Conservation (phyloP, 2,888 invertebrate species). For the Dicycla oo region DNA sequence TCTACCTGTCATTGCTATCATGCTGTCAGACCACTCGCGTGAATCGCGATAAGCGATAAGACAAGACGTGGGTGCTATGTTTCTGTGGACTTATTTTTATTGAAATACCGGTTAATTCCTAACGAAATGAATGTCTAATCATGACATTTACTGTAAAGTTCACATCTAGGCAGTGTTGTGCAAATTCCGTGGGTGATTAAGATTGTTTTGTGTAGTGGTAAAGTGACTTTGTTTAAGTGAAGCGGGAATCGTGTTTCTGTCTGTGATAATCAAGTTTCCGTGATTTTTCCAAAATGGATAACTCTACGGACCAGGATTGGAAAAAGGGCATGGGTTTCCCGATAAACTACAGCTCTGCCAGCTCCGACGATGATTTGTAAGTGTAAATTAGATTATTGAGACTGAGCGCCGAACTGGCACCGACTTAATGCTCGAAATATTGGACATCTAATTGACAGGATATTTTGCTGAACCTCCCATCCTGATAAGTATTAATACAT, state of each 20-base stretch:
- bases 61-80: conserved; percentile 32
- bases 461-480: conserved; percentile 1
- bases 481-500: conserved; percentile 1
- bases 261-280: conserved; percentile 57
- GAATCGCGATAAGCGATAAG: conserved; percentile 36
- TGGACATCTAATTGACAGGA: background rate
- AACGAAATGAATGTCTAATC: conserved; percentile 44
- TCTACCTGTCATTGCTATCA: no score
- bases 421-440: background rate
- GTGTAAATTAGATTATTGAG: conserved; percentile 67
- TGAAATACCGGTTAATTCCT: conserved; percentile 55
- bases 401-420: conserved; percentile 22
- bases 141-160: conserved; percentile 56
- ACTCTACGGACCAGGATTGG: conserved; percentile 85
- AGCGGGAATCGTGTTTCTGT: conserved; percentile 49
- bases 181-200: conserved; percentile 67
- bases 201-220: conserved; percentile 36
- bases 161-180: conserved; percentile 61
- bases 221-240: conserved; percentile 55
- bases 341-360: conserved; percentile 87
- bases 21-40: conserved; percentile 36
- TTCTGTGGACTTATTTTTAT: conserved; percentile 12
- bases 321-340: conserved; percentile 87
- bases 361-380: conserved; percentile 88
- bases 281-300: conserved; percentile 76